These are phyloP conservation scores for Drosophila basisetae DNA, from an alignment of 2,888 invertebrate species.

Conservation along the genomic window DNA sequence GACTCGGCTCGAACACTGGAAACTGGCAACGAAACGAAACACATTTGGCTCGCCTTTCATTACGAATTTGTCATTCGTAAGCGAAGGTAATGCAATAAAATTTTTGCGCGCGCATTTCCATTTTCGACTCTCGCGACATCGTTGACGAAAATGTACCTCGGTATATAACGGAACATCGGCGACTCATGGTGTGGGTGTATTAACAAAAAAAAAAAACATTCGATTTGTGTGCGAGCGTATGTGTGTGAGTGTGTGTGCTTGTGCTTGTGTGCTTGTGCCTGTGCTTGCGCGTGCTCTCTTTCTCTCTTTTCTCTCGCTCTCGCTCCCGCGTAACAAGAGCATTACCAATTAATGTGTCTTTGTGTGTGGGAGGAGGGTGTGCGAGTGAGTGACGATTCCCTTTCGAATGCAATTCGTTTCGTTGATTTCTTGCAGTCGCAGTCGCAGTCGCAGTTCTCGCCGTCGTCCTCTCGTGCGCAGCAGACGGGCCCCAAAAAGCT, in stretches of 20 bases:
- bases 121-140: conserved; percentile 58
- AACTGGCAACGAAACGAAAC: conserved; percentile 76
- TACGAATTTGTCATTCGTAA: conserved; percentile 85
- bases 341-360: conserved; percentile 51
- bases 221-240: conserved; percentile 36
- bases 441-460: conserved; percentile 36
- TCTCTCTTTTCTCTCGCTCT: conserved; percentile 22
- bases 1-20: conserved; percentile 58
- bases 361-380: conserved; percentile 51
- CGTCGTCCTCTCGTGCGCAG: conserved; percentile 51
- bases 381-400: conserved; percentile 76
- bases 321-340: conserved; percentile 35
- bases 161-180: conserved; percentile 66
- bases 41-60: conserved; percentile 82
- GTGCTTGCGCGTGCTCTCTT: conserved; percentile 23
- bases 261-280: conserved; percentile 12
- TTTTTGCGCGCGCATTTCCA: conserved; percentile 79
- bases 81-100: conserved; percentile 84
- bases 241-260: conserved; percentile 25
- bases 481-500: conserved; percentile 62
- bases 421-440: conserved; percentile 78
- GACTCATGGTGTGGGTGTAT: conserved; percentile 64
- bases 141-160: conserved; percentile 44
- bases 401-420: conserved; percentile 80
- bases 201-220: conserved; percentile 68